These are phyloP conservation scores for Manis javanica DNA, from an alignment of 2,797 vertebrate species.

Conservation along the genomic window DNA sequence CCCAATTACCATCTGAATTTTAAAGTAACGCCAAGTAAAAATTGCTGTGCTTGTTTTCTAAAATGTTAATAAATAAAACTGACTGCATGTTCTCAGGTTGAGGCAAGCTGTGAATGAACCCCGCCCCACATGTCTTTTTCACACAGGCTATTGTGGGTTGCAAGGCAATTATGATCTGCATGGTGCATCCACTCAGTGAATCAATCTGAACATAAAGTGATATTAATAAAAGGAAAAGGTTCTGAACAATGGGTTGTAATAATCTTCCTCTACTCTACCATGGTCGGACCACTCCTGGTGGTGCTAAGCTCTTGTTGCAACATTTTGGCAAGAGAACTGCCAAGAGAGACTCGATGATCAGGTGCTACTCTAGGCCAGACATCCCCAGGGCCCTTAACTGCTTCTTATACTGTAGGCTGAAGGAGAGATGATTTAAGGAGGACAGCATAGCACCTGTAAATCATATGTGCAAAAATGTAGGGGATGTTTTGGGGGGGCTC, in stretches of 20 bases:
- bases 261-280: background rate
- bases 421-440: background rate
- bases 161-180: background rate
- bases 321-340: background rate
- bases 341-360: background rate
- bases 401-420: background rate
- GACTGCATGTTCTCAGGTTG: background rate
- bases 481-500: background rate
- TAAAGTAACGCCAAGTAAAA: background rate
- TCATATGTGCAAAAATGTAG: background rate
- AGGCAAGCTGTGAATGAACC: background rate
- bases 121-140: background rate
- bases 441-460: background rate
- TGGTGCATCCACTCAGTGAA: background rate
- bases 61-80: background rate
- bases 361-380: background rate
- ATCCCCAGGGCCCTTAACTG: background rate
- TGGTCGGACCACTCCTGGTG: background rate
- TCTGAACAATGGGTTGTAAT: background rate
- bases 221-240: background rate
- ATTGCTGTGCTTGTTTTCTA: background rate
- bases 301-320: background rate
- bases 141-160: rapidly evolving
- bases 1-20: background rate
- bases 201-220: background rate